Percentiles rank a stretch among this genome's conserved stretches.
phyloP scores from a whole-genome alignment of 2,888 invertebrate species.

The Scaptomyza parva region DNA sequence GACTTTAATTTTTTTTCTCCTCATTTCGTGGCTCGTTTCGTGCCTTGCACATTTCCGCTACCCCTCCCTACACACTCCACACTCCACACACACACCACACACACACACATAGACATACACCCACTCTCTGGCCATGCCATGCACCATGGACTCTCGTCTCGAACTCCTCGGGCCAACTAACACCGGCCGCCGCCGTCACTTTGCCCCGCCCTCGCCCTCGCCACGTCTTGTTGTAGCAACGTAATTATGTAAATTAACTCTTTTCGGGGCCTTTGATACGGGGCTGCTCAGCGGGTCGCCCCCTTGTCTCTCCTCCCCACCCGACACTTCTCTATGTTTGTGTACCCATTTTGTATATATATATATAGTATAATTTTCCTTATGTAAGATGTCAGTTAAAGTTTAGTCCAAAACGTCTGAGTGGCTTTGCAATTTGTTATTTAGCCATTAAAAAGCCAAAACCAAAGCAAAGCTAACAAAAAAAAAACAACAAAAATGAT shows the following conservation, averaged over 20 bases:
- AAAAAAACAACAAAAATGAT: slow-evolving; percentile 22
- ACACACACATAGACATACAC: too few species aligned
- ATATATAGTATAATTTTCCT: slow-evolving; percentile 54
- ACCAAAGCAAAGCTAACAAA: too few species aligned
- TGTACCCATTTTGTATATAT: slow-evolving; percentile 21
- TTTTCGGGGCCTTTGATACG: slow-evolving; percentile 77
- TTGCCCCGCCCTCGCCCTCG: slow-evolving; percentile 1
- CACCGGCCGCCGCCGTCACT: background rate
- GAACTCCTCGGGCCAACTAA: slow-evolving; percentile 9
- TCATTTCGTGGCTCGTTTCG: slow-evolving; percentile 57
- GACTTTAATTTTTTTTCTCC: slow-evolving; percentile 69
- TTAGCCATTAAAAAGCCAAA: slow-evolving; percentile 60
- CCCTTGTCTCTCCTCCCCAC: slow-evolving; percentile 7
- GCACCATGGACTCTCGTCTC: slow-evolving; percentile 55
- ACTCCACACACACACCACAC: too few species aligned
- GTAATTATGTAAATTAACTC: slow-evolving; percentile 80
- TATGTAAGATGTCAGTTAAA: slow-evolving; percentile 73
- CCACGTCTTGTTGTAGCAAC: slow-evolving; percentile 42
- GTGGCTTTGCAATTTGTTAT: slow-evolving; percentile 71
- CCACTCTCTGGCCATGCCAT: slow-evolving; percentile 35
- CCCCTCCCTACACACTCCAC: background rate
- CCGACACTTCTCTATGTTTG: slow-evolving; percentile 5
- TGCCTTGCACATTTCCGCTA: slow-evolving; percentile 60
- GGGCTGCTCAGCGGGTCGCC: slow-evolving; percentile 67
- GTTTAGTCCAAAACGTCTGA: slow-evolving; percentile 52